Evolutionary conservation across 2,113 vertebrate genomes (phyloP), one percentile per base, ranked within the genome.

Genomic region (Hippotragus niger): DNA sequence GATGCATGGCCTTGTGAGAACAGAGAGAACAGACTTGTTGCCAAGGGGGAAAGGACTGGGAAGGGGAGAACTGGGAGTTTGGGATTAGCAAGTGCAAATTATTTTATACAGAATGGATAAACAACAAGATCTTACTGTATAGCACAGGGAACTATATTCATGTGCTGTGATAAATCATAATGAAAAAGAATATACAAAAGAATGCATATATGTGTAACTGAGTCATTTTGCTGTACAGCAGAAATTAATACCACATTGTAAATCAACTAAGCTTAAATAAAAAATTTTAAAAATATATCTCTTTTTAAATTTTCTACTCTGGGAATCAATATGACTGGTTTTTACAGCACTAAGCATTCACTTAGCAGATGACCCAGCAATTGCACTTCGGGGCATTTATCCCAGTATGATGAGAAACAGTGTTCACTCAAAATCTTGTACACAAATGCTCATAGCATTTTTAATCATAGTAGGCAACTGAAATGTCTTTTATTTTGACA

Each of bases 261-360:
- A 36, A 36, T 67, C 19, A 36, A 71, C 64, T 71, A 71, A 12
- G 9, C n/a, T 23, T 71, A 71, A 71, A 36, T 36, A 36, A 71
- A 71, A 36, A 0, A 0, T 36, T 36, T 71, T 0, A 0, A 0
- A 71, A 5, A 71, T 71, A 36, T 23, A 71, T 12, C 64, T 71
- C 3, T 23, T 36, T 71, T 71, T 4, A 4, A 76, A 43, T 50
- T 60, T n/a, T 90, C 33, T 40, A 80, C 9, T 33, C 29, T 58
- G 53, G 88, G 25, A 58, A 60, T n/a, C 53, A 27, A 47, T 40
- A 90, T 8, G 40, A 10, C 6, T 0, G 1, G n/a, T 90, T 47
- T 57, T 27, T 17, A 25, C 4, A 12, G 53, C 47, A 0, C 29
- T 27, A 47, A 80, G 15, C 53, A 58, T 47, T 27, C 9, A 47